A percentile compares a stretch with the other conserved stretches of the same genome.
Conservation (phyloP, 2,113 vertebrate species). For the Anarrhichthys ocellatus region DNA sequence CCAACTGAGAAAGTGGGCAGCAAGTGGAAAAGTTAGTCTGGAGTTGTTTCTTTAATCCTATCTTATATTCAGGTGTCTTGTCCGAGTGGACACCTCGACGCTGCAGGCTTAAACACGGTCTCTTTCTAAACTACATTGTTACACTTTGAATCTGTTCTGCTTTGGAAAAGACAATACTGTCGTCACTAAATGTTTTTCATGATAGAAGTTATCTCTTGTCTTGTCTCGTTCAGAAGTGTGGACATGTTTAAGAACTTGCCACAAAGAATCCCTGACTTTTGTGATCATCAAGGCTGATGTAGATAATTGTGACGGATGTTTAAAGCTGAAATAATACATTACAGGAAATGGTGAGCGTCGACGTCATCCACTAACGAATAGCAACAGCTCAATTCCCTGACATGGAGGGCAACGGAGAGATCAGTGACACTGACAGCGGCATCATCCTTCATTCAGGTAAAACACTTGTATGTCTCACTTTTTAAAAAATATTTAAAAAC, state of each 20-base stretch:
- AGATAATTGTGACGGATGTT: neutral
- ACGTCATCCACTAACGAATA: conserved; percentile 43
- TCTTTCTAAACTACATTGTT: neutral
- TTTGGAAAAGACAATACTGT: neutral
- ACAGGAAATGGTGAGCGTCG: conserved; percentile 63
- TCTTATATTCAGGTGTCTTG: neutral
- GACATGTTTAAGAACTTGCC: neutral
- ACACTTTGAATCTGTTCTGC: neutral
- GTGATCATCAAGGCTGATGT: neutral
- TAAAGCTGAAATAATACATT: conserved; percentile 23
- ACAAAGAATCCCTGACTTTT: neutral
- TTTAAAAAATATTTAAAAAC: neutral
- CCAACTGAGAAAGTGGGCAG: neutral
- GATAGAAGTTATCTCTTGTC: neutral
- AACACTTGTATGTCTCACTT: neutral
- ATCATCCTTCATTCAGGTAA: conserved; percentile 91
- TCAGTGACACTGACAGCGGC: conserved; percentile 90
- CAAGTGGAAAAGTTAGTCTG: no score
- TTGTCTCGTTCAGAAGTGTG: neutral
- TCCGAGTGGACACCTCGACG: neutral
- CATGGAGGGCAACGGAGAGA: conserved; percentile 89
- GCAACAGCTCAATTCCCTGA: conserved; percentile 23
- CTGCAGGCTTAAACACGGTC: neutral
- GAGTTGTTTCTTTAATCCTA: neutral
- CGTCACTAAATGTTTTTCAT: neutral